Percentiles rank a stretch among this genome's conserved stretches.
Evolutionary conservation across 2,113 vertebrate species (phyloP).

Genomic region (Neogobius melanostomus): DNA sequence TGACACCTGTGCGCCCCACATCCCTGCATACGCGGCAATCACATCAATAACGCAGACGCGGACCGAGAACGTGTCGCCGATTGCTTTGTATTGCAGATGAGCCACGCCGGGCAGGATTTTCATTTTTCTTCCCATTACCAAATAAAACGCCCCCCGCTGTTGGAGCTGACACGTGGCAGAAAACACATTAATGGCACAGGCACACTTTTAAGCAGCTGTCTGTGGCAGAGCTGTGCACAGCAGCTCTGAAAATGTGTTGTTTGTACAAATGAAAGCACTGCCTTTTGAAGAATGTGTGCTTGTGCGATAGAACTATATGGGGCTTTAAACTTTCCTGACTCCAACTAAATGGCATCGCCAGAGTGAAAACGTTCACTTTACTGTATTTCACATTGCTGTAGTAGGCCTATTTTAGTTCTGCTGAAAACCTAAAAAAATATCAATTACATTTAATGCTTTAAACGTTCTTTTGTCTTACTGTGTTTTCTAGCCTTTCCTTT

Average conservation of each 20-base stretch:
- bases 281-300: neutral
- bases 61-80: slow-evolving; percentile 41
- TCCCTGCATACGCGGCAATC: slow-evolving; percentile 17
- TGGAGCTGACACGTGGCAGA: slow-evolving; percentile 28
- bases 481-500: too few relatives aligned
- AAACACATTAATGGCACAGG: slow-evolving; percentile 47
- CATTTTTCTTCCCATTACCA: slow-evolving; percentile 63
- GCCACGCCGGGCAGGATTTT: slow-evolving; percentile 37
- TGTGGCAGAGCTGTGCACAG: neutral
- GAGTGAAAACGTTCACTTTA: neutral
- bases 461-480: neutral
- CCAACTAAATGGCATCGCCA: neutral
- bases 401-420: neutral
- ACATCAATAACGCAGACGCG: slow-evolving; percentile 32
- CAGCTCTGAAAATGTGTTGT: slow-evolving; percentile 15
- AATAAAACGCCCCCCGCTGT: slow-evolving; percentile 45
- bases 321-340: neutral
- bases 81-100: slow-evolving; percentile 52
- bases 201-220: slow-evolving; percentile 35
- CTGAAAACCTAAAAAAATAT: neutral
- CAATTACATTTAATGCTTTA: neutral
- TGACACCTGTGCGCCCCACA: neutral
- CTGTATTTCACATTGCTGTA: neutral
- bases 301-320: neutral
- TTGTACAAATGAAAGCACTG: slow-evolving; percentile 19